Conservation (phyloP, 2,888 invertebrate species). For the Hyalella azteca region DNA sequence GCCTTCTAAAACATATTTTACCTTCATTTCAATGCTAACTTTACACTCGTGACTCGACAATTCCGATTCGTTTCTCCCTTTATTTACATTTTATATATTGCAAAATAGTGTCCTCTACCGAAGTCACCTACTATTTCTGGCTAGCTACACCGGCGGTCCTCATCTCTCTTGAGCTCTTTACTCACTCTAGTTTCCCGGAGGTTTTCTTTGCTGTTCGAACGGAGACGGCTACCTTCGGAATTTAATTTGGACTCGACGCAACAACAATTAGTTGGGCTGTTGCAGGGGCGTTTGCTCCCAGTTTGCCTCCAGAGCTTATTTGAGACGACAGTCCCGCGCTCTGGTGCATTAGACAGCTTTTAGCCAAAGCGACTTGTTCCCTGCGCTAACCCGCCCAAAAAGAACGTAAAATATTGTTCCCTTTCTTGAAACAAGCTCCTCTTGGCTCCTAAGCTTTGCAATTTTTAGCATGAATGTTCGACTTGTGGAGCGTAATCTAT, state of each 20-base stretch:
- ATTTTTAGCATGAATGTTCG: too few species aligned
- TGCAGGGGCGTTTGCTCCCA: constrained; percentile 20
- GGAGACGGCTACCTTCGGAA: constrained; percentile 32
- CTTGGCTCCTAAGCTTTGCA: too few species aligned
- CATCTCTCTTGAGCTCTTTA: not conserved
- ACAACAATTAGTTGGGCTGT: constrained; percentile 26
- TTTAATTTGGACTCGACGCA: constrained; percentile 15
- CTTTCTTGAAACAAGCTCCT: too few species aligned
- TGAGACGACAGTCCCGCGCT: constrained; percentile 27
- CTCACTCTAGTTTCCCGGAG: not conserved
- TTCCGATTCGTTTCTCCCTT: too few species aligned
- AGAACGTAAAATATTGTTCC: constrained; percentile 14
- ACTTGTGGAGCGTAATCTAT: too few species aligned
- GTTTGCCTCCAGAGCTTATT: constrained; percentile 37
- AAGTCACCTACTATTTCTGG: too few species aligned
- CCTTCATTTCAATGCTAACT: too few species aligned
- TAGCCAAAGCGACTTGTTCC: constrained; percentile 29
- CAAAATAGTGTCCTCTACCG: not conserved
- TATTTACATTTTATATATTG: not conserved
- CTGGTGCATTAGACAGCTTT: constrained; percentile 35
- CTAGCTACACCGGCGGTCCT: too few species aligned
- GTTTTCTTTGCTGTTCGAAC: constrained; percentile 24
- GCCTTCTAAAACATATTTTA: too few species aligned
- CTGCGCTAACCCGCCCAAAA: constrained; percentile 7
- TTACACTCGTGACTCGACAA: too few species aligned